phyloP scores from a whole-genome alignment of 2,113 vertebrate species.

The Fulica atra region DNA sequence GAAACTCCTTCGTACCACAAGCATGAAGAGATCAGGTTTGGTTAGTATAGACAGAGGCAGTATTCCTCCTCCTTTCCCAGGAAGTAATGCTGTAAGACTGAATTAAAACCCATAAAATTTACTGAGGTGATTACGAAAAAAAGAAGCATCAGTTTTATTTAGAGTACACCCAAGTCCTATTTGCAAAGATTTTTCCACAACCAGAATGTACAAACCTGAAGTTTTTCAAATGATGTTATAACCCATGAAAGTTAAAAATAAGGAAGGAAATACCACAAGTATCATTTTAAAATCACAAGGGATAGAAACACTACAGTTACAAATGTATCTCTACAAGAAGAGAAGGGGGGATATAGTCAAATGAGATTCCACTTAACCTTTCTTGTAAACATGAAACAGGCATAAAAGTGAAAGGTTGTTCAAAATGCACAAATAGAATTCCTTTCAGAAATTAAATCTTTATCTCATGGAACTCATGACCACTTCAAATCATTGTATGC shows the following conservation, averaged over 20 bases:
- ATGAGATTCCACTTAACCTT: background rate
- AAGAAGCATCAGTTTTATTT: background rate
- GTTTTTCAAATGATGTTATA: background rate
- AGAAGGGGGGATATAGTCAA: background rate
- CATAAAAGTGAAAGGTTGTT: background rate
- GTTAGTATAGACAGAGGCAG: background rate
- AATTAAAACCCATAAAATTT: conserved; percentile 5
- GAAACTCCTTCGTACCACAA: background rate
- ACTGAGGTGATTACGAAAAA: background rate
- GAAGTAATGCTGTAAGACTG: background rate
- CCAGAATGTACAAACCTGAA: background rate
- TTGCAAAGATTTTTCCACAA: background rate
- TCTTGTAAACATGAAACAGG: background rate
- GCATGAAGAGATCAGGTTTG: background rate
- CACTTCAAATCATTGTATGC: background rate
- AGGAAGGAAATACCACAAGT: background rate
- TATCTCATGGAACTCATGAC: background rate
- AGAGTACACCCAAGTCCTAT: background rate
- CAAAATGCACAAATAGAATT: background rate
- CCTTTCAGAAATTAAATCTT: background rate
- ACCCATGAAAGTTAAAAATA: background rate
- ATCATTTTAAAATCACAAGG: background rate
- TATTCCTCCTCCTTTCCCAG: background rate
- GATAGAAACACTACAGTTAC: background rate
- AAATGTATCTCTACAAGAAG: background rate